These are phyloP conservation scores for Axinella damicornis DNA, from an alignment of 37 sponge, comb jelly and placozoan genomes.

Conservation along the genomic window DNA sequence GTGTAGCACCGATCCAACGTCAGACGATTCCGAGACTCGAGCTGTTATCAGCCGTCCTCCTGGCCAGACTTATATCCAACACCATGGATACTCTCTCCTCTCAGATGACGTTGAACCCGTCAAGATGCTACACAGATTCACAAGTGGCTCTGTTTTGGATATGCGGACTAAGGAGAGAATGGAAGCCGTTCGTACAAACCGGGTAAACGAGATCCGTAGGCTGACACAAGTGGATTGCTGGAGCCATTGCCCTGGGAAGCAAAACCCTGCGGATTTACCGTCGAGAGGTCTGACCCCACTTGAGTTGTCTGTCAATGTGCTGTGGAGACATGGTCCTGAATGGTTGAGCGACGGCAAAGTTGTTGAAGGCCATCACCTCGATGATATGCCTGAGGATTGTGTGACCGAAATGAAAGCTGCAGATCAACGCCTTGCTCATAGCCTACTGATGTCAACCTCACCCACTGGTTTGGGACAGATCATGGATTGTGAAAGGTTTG, in stretches of 20 bases:
- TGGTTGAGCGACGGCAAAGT: neutral
- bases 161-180: neutral
- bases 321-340: constrained; percentile 3
- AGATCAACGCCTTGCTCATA: neutral
- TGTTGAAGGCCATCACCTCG: neutral
- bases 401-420: neutral
- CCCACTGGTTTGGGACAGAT: neutral
- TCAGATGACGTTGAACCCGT: too few species aligned
- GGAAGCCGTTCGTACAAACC: constrained; percentile 41
- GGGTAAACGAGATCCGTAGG: neutral
- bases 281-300: constrained; percentile 15
- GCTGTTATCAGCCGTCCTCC: neutral
- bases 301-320: neutral
- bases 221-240: neutral
- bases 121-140: constrained; percentile 29
- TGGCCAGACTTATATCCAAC: neutral
- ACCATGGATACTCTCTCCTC: neutral
- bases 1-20: constrained; percentile 10
- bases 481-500: neutral
- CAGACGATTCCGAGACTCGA: constrained; percentile 38
- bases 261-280: constrained; percentile 44
- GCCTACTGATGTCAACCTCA: neutral
- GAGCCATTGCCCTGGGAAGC: constrained; percentile 6
- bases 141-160: constrained; percentile 39
- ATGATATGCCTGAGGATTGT: constrained; percentile 17